Evolutionary conservation across 2,888 invertebrate species (phyloP).

Genomic region (Machimus atricapillus): DNA sequence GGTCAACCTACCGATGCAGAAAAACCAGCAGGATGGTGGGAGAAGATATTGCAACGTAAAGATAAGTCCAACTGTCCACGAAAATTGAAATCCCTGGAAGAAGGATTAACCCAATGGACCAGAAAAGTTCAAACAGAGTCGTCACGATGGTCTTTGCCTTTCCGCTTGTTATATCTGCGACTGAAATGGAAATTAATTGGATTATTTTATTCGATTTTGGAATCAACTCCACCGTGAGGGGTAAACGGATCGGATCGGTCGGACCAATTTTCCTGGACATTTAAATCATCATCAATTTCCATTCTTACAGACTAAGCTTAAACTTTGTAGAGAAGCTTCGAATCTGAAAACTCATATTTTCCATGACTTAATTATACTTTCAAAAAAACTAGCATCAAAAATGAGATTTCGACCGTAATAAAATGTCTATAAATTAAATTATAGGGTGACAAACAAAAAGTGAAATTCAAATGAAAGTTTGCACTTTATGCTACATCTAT

Average conservation of each 20-base stretch:
- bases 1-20: slow-evolving; percentile 53
- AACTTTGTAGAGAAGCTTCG: too few species aligned
- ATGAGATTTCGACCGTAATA: too few species aligned
- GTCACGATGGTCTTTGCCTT: slow-evolving; percentile 58
- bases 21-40: slow-evolving; percentile 59
- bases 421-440: too few species aligned
- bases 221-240: background rate
- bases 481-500: too few species aligned
- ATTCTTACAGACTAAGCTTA: too few species aligned
- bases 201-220: background rate
- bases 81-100: slow-evolving; percentile 61
- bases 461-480: too few species aligned
- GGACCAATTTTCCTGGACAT: background rate
- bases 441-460: too few species aligned
- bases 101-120: slow-evolving; percentile 62
- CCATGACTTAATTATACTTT: too few species aligned
- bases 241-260: background rate
- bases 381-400: too few species aligned
- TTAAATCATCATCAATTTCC: too few species aligned
- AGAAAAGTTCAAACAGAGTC: slow-evolving; percentile 61
- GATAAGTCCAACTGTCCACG: slow-evolving; percentile 60
- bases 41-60: slow-evolving; percentile 61
- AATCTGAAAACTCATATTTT: too few species aligned
- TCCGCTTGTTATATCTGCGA: slow-evolving; percentile 60
- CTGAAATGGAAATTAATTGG: slow-evolving; percentile 50